phyloP scores from a whole-genome alignment of 1,140 invertebrate species.

The Conopomorpha cramerella region DNA sequence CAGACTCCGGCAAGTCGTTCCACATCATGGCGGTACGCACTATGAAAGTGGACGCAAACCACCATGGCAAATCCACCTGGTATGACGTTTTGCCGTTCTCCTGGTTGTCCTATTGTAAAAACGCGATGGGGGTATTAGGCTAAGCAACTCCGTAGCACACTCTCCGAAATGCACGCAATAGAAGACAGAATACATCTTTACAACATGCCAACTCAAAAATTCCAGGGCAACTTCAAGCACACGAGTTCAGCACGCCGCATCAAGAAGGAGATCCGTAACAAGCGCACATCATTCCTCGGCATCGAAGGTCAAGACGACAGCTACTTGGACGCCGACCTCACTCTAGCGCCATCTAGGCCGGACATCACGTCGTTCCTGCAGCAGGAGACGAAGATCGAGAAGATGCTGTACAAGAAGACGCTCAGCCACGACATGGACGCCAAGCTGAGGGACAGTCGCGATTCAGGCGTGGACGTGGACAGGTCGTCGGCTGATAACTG shows the following conservation, averaged over 20 bases:
- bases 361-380: constrained; percentile 79
- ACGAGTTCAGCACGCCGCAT: constrained; percentile 83
- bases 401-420: constrained; percentile 69
- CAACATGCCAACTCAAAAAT: no score
- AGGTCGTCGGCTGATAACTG: no score
- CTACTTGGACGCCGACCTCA: constrained; percentile 69
- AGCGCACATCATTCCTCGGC: constrained; percentile 84
- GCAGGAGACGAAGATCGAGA: constrained; percentile 78
- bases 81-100: no score
- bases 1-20: no score
- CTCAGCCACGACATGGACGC: constrained; percentile 61
- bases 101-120: no score
- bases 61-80: no score
- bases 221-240: constrained; percentile 66
- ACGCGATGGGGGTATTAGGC: no score
- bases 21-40: no score
- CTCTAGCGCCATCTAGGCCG: constrained; percentile 71
- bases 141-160: no score
- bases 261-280: constrained; percentile 82
- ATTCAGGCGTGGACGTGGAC: constrained; percentile 77
- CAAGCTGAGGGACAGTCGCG: constrained; percentile 67
- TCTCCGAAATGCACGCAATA: no score
- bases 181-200: no score
- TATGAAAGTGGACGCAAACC: no score
- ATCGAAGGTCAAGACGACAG: constrained; percentile 77